Evolutionary conservation across 1,140 invertebrate genomes (phyloP), one percentile per base, ranked within the genome.

Genomic region (Kradibia gibbosae): DNA sequence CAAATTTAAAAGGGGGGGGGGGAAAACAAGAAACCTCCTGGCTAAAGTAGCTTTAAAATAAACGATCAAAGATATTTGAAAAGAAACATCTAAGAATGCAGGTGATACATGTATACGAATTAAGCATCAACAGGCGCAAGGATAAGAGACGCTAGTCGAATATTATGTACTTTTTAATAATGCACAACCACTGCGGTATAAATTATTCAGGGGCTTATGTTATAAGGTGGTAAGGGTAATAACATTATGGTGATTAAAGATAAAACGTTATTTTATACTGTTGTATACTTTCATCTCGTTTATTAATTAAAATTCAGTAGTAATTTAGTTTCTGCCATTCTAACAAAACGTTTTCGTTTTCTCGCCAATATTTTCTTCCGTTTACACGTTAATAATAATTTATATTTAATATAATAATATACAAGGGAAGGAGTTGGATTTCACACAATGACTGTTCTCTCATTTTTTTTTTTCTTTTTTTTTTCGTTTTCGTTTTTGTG

Each of bases 231-330:
- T 31, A 42, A 39, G 53, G 57, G 39, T 39, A 74, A 22, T 57
- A 53, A 45, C 72, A 31, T 70, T 25, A n/a, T n/a, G 48, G 67
- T 71, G 13, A 22, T 72, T 28, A 67, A 67, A n/a, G 10, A 82
- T 70, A 85, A 80, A 87, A 87, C 84, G 85, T 84, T 87, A 88
- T 86, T 65, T 88, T 67, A 87, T 86, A 86, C 86, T 89, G 81
- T 88, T 91, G 88, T 89, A 91, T 91, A 91, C 90, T 91, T 91
- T 91, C 90, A 91, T 91, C 87, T 91, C 87, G 88, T 91, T 91
- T 91, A 91, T 91, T 91, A 91, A 91, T 91, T 90, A 90, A 91
- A 91, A 91, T 91, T 91, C 90, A 90, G 87, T 91, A 91, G 88
- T 90, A 91, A 91, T 91, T 91, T 91, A 90, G 88, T 88, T 91